Evolutionary conservation across 2,113 vertebrate genomes (phyloP).

Genomic region (Lycocorax pyrrhopterus): DNA sequence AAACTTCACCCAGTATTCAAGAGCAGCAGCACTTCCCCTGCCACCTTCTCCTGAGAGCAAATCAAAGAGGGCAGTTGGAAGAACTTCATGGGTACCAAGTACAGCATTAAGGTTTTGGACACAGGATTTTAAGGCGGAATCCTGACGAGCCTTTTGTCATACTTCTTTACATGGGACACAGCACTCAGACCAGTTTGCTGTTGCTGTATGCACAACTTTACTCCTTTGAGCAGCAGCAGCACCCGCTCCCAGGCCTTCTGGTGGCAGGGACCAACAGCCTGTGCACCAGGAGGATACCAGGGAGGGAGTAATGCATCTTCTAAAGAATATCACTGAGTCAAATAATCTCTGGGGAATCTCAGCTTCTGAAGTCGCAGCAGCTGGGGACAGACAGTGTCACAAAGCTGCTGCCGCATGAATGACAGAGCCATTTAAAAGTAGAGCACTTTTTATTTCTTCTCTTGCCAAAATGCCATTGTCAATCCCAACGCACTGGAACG

Average conservation of each 20-base stretch:
- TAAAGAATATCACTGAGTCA: background rate
- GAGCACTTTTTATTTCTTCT: background rate
- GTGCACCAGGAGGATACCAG: background rate
- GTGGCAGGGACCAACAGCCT: background rate
- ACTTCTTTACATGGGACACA: background rate
- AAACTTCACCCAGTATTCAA: background rate
- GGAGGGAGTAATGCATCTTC: background rate
- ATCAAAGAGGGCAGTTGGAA: background rate
- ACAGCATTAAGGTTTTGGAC: background rate
- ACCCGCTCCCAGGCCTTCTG: background rate
- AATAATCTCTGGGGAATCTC: background rate
- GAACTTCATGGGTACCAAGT: background rate
- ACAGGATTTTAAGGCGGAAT: background rate
- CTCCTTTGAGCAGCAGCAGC: background rate
- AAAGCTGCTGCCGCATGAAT: background rate
- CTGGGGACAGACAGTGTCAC: background rate
- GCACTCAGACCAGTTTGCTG: background rate
- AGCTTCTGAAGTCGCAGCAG: background rate
- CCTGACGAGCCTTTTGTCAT: background rate
- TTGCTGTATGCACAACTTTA: fast-evolving
- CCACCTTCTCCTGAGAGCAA: background rate
- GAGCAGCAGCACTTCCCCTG: background rate
- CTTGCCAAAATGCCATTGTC: background rate
- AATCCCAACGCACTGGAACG: background rate
- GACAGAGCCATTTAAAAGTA: background rate